A percentile compares a stretch with the other conserved stretches of the same genome.
phyloP scores from a whole-genome alignment of 2,113 vertebrate genomes.

The Dasypus novemcinctus region DNA sequence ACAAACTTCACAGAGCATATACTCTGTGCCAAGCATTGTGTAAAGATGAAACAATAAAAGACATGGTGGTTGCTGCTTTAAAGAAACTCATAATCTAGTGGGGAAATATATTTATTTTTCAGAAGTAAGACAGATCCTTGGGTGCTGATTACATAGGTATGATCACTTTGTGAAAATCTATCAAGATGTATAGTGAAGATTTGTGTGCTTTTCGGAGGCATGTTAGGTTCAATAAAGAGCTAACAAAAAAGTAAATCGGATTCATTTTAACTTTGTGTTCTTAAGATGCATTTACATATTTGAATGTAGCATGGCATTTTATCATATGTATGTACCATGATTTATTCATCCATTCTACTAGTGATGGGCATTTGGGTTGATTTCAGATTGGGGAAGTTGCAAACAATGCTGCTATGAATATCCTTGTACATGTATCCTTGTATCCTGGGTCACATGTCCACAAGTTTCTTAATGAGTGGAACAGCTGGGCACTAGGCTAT shows the following conservation, averaged over 20 bases:
- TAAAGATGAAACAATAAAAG: neutral
- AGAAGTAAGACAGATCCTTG: neutral
- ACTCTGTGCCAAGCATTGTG: neutral
- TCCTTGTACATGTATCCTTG: neutral
- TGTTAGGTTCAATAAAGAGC: neutral
- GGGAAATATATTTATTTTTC: neutral
- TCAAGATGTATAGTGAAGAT: neutral
- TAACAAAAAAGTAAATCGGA: neutral
- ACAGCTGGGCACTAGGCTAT: neutral
- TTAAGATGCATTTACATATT: neutral
- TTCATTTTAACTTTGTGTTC: neutral
- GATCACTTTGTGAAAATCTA: neutral
- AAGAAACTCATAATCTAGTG: neutral
- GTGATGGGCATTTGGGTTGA: neutral
- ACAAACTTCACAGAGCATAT: neutral
- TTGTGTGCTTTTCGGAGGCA: neutral
- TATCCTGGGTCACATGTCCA: neutral
- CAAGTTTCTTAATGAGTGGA: neutral
- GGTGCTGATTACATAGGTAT: neutral
- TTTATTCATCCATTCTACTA: neutral
- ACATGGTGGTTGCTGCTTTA: neutral
- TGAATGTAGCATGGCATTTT: neutral
- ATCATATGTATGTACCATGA: neutral
- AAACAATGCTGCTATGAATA: neutral
- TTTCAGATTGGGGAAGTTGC: neutral